Percentiles rank a stretch among this genome's conserved stretches.
phyloP scores from a whole-genome alignment of 2,113 vertebrate genomes.

The Uropsilus gracilis region DNA sequence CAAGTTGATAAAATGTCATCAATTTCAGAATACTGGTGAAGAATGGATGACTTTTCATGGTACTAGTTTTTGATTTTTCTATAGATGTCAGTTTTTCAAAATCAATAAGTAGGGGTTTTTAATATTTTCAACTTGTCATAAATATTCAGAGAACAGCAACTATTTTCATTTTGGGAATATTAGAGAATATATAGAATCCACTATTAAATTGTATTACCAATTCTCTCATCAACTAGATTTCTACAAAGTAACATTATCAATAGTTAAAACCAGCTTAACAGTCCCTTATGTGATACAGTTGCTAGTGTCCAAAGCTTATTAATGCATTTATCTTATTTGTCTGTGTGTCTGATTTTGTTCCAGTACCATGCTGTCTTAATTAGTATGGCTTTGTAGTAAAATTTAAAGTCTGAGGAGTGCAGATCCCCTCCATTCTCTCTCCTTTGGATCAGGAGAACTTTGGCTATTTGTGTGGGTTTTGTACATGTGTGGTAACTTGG shows the following conservation, averaged over 20 bases:
- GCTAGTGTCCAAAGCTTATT: background rate
- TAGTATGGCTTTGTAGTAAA: no score
- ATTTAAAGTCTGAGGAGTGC: no score
- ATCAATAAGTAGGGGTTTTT: background rate
- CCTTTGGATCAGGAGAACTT: no score
- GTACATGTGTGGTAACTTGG: no score
- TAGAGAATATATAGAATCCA: background rate
- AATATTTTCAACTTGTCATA: background rate
- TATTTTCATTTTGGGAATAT: background rate
- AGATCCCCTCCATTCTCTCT: no score
- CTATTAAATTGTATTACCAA: background rate
- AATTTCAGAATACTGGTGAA: background rate
- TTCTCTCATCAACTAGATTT: background rate
- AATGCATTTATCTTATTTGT: background rate
- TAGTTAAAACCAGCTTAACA: background rate
- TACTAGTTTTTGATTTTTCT: slow-evolving; percentile 23
- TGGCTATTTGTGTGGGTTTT: no score
- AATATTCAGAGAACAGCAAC: background rate
- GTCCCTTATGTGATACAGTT: background rate
- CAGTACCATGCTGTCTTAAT: no score
- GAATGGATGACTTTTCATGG: background rate
- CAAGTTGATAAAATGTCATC: background rate
- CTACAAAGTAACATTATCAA: background rate
- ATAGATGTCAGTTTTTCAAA: background rate
- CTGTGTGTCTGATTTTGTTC: no score